These are phyloP conservation scores for Globodera rostochiensis DNA, from an alignment of 1,140 invertebrate species.

Conservation along the genomic window DNA sequence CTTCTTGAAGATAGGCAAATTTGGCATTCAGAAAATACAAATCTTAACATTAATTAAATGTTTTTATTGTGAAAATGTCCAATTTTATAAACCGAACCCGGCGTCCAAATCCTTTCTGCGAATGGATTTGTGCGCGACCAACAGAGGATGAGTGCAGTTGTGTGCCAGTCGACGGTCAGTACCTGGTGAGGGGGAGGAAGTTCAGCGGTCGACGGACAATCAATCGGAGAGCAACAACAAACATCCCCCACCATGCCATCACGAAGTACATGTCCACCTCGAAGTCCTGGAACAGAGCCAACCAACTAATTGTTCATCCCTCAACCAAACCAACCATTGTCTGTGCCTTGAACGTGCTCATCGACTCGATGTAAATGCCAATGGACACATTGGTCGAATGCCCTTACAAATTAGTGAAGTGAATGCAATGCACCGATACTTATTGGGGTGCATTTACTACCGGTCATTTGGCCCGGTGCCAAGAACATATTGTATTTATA, in stretches of 20 bases:
- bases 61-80: too few species aligned
- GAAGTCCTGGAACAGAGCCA: conserved; percentile 50
- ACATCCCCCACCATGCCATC: conserved; percentile 54
- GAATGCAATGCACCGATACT: not conserved
- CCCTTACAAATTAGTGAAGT: conserved; percentile 37
- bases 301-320: conserved; percentile 23
- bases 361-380: conserved; percentile 63
- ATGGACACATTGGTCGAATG: conserved; percentile 59
- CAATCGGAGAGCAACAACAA: not conserved
- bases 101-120: conserved; percentile 32
- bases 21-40: conserved; percentile 65
- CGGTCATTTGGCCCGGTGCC: conserved; percentile 57
- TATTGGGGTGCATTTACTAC: conserved; percentile 34
- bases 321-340: conserved; percentile 56
- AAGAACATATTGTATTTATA: conserved; percentile 64
- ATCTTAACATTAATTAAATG: conserved; percentile 47
- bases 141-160: conserved; percentile 63
- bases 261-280: conserved; percentile 65
- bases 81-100: not conserved
- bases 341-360: conserved; percentile 64
- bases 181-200: conserved; percentile 16
- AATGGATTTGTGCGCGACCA: conserved; percentile 63
- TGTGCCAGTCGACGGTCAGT: conserved; percentile 60
- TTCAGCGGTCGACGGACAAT: not conserved
- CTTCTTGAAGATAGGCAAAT: conserved; percentile 64